These are phyloP conservation scores for Gandaritis pyraliata DNA, from an alignment of 2,888 invertebrate species.

Conservation along the genomic window DNA sequence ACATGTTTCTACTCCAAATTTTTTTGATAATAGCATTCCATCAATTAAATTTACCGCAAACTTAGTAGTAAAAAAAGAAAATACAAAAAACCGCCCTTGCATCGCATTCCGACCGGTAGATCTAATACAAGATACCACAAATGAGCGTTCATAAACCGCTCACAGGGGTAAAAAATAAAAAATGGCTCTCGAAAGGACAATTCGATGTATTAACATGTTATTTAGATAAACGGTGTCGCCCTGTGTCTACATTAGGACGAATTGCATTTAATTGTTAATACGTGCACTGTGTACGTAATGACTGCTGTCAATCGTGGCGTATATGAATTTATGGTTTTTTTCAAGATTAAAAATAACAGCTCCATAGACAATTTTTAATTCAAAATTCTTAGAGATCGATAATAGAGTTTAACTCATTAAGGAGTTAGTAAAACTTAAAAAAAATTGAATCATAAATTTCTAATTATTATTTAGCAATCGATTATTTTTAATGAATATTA, in stretches of 20 bases:
- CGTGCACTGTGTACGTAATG: constrained; percentile 41
- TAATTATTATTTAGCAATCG: no score
- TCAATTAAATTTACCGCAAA: background rate
- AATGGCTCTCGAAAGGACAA: constrained; percentile 49
- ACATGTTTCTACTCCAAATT: no score
- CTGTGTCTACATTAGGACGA: constrained; percentile 41
- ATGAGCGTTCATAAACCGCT: constrained; percentile 59
- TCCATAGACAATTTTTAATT: no score
- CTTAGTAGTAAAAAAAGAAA: constrained; percentile 16
- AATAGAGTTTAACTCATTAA: no score
- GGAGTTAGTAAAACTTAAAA: no score
- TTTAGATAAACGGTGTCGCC: constrained; percentile 72
- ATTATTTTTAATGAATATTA: no score
- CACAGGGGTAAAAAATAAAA: constrained; percentile 46
- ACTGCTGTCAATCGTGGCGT: constrained; percentile 23
- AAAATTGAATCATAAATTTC: no score
- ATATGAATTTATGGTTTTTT: constrained; percentile 20
- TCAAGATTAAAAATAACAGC: no score
- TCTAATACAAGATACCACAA: constrained; percentile 63
- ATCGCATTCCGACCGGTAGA: constrained; percentile 51
- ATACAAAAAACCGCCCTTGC: constrained; percentile 34
- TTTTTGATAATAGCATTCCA: no score
- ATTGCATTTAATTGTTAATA: constrained; percentile 41
- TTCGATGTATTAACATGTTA: constrained; percentile 67
- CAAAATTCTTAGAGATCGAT: no score